A percentile compares a stretch with the other conserved stretches of the same genome.
These are phyloP conservation scores for Silurus asotus DNA, from an alignment of 2,113 vertebrate genomes.

Conservation along the genomic window DNA sequence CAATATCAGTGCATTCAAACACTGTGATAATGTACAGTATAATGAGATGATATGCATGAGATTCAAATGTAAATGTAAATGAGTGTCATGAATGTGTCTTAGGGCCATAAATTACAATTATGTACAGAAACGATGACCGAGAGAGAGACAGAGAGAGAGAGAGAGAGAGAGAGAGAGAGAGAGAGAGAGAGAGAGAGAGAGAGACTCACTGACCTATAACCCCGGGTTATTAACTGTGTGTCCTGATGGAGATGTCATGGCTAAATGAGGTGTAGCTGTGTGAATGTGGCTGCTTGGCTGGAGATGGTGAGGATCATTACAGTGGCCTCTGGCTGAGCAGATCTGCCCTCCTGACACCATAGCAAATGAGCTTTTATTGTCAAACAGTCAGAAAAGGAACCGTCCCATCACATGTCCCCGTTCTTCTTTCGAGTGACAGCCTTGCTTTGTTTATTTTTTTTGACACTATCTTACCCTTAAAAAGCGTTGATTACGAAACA, in stretches of 20 bases:
- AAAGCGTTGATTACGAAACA: neutral
- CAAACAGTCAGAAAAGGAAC: conserved; percentile 3
- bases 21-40: too few relatives aligned
- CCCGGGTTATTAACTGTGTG: conserved; percentile 33
- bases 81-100: neutral
- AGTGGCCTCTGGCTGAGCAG: conserved; percentile 15
- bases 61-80: neutral
- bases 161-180: too few relatives aligned
- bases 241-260: conserved; percentile 23
- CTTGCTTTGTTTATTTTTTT: neutral
- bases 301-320: conserved; percentile 23
- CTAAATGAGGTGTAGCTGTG: conserved; percentile 37
- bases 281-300: conserved; percentile 14
- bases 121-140: neutral
- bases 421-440: neutral
- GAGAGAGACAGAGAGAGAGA: too few relatives aligned
- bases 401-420: neutral
- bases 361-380: neutral
- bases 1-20: neutral
- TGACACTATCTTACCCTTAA: neutral
- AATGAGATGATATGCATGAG: neutral
- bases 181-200: neutral
- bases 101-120: neutral
- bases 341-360: conserved; percentile 13
- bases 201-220: conserved; percentile 27